These are phyloP conservation scores for Ctenoplectra terminalis DNA, from an alignment of 1,140 invertebrate species.

Conservation along the genomic window DNA sequence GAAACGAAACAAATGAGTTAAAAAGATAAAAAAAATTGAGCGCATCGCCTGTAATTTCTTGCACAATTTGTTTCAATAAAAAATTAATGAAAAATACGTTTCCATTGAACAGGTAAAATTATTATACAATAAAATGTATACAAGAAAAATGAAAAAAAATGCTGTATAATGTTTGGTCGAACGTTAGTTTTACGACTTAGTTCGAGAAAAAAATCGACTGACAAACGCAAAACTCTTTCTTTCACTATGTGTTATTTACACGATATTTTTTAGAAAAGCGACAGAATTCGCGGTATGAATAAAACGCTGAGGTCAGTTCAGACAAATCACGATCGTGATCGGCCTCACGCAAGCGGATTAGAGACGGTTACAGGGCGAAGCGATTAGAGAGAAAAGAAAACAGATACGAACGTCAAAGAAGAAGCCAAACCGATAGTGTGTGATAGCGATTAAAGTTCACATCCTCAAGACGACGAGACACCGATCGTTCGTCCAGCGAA, in stretches of 20 bases:
- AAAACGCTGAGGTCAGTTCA: constrained; percentile 29
- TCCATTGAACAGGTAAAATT: background rate
- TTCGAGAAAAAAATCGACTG: no score
- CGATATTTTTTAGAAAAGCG: background rate
- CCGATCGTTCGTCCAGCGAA: constrained; percentile 23
- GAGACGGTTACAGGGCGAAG: constrained; percentile 62
- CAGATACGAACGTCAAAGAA: constrained; percentile 57
- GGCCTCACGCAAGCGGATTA: constrained; percentile 48
- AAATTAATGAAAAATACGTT: background rate
- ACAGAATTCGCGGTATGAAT: background rate
- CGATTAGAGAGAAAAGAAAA: constrained; percentile 57
- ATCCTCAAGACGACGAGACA: constrained; percentile 65
- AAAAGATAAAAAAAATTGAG: no score
- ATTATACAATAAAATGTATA: background rate
- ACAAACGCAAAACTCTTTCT: background rate
- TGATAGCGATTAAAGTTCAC: constrained; percentile 33
- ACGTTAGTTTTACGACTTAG: background rate
- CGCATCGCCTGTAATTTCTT: background rate
- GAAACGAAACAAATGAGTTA: background rate
- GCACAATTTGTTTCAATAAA: background rate
- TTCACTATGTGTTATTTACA: background rate
- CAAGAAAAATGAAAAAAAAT: no score
- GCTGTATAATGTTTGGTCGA: no score
- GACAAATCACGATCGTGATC: constrained; percentile 47
- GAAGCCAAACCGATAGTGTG: constrained; percentile 55